Conservation (phyloP, 1,140 invertebrate genomes). For the Oedothorax gibbosus region DNA sequence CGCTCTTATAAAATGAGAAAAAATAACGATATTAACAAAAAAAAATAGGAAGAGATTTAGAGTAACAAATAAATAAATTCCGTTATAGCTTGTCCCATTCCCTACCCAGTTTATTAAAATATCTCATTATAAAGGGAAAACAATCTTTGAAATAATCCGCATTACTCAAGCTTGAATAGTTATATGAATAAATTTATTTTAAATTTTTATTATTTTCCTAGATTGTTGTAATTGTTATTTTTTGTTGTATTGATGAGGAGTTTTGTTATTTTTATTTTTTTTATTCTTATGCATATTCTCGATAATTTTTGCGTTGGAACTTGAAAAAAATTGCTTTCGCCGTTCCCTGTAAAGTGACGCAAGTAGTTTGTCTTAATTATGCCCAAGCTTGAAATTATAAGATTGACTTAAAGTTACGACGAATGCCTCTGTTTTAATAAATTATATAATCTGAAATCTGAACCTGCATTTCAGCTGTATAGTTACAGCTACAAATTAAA, state of each 20-base stretch:
- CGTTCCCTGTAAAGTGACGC: no score
- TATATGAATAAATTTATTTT: conserved; percentile 61
- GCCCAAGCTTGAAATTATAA: no score
- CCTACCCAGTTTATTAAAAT: conserved; percentile 59
- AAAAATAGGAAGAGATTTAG: conserved; percentile 35
- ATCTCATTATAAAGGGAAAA: conserved; percentile 60
- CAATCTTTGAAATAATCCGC: conserved; percentile 59
- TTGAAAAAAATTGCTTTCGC: conserved; percentile 25
- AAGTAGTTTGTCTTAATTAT: no score
- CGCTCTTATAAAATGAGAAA: conserved; percentile 21
- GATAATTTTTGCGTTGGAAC: conserved; percentile 34
- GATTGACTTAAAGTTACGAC: no score
- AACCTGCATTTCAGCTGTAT: no score
- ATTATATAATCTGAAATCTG: no score
- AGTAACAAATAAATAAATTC: conserved; percentile 59
- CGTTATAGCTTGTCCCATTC: conserved; percentile 20
- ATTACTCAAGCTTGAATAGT: conserved; percentile 52
- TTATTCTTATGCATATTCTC: conserved; percentile 1
- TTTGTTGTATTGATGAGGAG: conserved; percentile 22
- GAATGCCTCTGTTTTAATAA: no score
- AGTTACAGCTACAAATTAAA: no score
- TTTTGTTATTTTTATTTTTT: conserved; percentile 5
- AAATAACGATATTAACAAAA: conserved; percentile 13
- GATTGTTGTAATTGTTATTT: conserved; percentile 35
- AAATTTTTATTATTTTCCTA: conserved; percentile 50